These are phyloP conservation scores for Eristalis intricaria DNA, from an alignment of 2,888 invertebrate species.

Conservation along the genomic window DNA sequence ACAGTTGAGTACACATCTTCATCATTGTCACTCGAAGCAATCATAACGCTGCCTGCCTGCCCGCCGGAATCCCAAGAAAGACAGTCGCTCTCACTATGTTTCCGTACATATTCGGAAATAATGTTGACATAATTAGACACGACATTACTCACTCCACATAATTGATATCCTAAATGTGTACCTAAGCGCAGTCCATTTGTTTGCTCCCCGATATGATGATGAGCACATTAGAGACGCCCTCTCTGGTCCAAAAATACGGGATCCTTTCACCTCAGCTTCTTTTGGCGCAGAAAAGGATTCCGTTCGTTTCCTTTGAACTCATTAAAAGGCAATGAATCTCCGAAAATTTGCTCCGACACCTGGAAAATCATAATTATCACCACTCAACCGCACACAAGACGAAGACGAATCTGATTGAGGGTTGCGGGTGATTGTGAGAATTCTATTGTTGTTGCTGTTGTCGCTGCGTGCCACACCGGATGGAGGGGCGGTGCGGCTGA, in stretches of 20 bases:
- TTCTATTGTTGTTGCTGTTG: not conserved
- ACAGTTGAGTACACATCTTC: not conserved
- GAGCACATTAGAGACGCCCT: constrained; percentile 17
- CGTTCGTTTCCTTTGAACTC: constrained; percentile 34
- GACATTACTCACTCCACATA: not conserved
- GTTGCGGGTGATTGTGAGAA: not conserved
- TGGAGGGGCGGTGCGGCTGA: not conserved
- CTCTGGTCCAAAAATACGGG: constrained; percentile 3
- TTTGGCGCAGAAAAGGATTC: constrained; percentile 12
- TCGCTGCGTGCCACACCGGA: not conserved
- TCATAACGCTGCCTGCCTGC: not conserved
- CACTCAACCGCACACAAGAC: constrained; percentile 36
- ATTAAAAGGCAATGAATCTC: constrained; percentile 37
- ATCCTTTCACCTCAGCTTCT: not conserved
- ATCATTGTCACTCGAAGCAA: constrained; percentile 15
- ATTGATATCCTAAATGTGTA: not conserved
- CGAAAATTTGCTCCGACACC: constrained; percentile 38
- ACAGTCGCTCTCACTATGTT: not conserved
- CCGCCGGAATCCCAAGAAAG: too few relatives aligned
- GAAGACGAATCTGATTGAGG: not conserved
- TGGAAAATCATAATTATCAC: constrained; percentile 43
- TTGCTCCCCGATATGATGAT: not conserved
- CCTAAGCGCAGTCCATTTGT: not conserved
- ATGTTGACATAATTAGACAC: constrained; percentile 26
- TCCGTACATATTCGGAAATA: not conserved